Evolutionary conservation across 2,113 vertebrate species (phyloP), one percentile per base, ranked within the genome.

Genomic region (Plestiodon gilberti): DNA sequence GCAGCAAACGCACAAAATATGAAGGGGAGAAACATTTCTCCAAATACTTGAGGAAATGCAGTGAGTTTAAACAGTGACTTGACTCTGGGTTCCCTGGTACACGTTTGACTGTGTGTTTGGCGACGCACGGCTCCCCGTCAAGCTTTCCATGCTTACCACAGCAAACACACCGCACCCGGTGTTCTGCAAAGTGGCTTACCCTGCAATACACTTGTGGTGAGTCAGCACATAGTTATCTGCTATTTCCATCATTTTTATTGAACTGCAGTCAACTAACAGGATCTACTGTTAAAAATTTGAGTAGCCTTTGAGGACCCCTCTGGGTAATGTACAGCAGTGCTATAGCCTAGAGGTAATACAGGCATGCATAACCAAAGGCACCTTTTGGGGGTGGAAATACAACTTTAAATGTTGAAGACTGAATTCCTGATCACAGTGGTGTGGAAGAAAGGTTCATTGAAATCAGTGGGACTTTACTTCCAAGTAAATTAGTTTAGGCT

Each of bases 241-340:
- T 64, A 61, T 86, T 86, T 65, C 78, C 59, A 64, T 86, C 57
- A 57, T 52, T 64, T 86, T 62, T 62, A 57, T 86, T 67, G 33
- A 86, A 81, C 17, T 48, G 38, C 57, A 86, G 40, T 6, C 38
- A 35, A 13, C 22, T 62, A 81, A 57, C 78, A 80, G 78, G 81
- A 74, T 62, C 38, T 73, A 25, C 85, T 48, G 57, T 61, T 78
- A 43, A 81, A 81, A 86, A 81, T 14, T 33, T 81, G 40, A 86
- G 78, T 64, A 74, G 35, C 77, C 84, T 81, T 7, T 13, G 35
- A 74, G 85, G 78, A 28, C n/a, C 85, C 85, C 78, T 86, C 57
- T 52, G 85, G 85, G 77, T 15, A 64, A 55, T 81, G 22, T 33
- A 64, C 40, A 64, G 57, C 57, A 64, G 22, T 79, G 65, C 52